phyloP scores from a whole-genome alignment of 1,140 invertebrate genomes.

The Aphis craccivora region DNA sequence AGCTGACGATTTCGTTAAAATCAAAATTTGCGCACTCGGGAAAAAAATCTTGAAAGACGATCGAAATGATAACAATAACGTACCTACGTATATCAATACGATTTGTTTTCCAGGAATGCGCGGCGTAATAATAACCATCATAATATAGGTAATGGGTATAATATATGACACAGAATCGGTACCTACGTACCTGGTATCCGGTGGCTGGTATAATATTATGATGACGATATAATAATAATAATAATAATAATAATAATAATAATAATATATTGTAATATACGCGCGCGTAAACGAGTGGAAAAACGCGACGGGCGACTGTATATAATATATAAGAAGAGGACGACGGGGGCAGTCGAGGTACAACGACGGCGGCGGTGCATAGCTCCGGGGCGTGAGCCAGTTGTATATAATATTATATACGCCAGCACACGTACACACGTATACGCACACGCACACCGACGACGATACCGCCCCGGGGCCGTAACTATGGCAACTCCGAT shows the following conservation, averaged over 20 bases:
- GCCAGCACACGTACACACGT: background rate
- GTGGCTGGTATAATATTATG: background rate
- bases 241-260: background rate
- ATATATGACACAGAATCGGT: background rate
- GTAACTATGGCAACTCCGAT: conserved; percentile 48
- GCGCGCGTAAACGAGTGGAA: conserved; percentile 39
- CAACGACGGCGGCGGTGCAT: background rate
- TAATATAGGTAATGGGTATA: background rate
- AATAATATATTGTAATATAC: background rate
- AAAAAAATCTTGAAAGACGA: background rate
- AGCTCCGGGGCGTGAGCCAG: background rate
- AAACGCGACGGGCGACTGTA: background rate
- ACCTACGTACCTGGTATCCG: background rate
- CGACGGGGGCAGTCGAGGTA: background rate
- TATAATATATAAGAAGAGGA: no score
- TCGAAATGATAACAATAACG: background rate
- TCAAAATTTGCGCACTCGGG: background rate
- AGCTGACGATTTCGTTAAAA: background rate
- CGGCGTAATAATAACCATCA: background rate
- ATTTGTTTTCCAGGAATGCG: background rate
- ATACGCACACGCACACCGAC: background rate
- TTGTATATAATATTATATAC: background rate
- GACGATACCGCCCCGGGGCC: background rate
- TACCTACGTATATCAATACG: background rate
- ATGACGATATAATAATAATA: background rate